Base-by-base conservation (phyloP, 2,113 vertebrate species). In the Siniperca chuatsi region DNA sequence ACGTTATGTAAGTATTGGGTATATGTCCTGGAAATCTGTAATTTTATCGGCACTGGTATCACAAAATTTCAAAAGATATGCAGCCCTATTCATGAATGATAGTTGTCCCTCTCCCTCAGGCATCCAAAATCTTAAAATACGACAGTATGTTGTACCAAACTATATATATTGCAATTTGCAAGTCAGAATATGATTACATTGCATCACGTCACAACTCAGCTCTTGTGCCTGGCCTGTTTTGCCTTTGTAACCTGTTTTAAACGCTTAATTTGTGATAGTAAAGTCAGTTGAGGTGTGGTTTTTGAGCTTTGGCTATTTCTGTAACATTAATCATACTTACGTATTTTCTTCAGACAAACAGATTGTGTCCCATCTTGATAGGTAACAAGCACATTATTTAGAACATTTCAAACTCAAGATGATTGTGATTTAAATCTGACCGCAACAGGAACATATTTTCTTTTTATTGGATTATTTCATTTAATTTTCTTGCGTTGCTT, bases 21-120 rank as follows among this genome's bases (percentile, higher is more conserved):
- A 40, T 42, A 13, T 18, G 6, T 33, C 52, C 20, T 35, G 1
- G 37, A 57, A 60, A 33, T 40, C 20, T 48, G 12, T 13, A 48
- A 16, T 13, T 21, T 18, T 21, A 33, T 58, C 11, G 33, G n/a
- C 57, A 62, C 7, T 60, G 10, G 16, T 33, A 10, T 68, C 33
- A 50, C 7, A 60, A 65, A 54, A 15, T 33, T 20, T 73, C 9
- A 37, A 55, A 21, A 1, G 6, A 81, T 58, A 44, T 46, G 13
- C 55, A 65, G 69, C 25, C 3, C 15, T 29, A 2, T 67, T 1
- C 16, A 18, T 0, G 0, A 62, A 46, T 71, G 42, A 66, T 83
- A 67, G 71, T 77, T 81, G 79, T 83, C 83, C 78, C 80, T 58
- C 5, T 20, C 8, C 50, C 83, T 89, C 81, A 89, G 54, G 8